These are phyloP conservation scores for Meiosimyza platycephala DNA, from an alignment of 2,888 invertebrate genomes.

Conservation along the genomic window DNA sequence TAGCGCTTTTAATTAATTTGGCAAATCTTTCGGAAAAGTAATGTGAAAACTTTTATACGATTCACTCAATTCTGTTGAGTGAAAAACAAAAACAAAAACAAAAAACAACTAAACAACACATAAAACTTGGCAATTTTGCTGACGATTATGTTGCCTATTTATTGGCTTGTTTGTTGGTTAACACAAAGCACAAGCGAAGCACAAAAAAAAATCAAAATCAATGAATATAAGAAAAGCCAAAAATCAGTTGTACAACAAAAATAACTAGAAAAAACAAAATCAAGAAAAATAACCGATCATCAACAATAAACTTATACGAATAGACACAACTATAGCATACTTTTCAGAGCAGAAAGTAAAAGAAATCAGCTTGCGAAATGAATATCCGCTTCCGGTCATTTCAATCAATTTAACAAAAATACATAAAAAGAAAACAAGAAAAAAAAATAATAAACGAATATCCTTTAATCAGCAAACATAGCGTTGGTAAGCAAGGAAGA, in stretches of 20 bases:
- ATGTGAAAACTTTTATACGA: slow-evolving; percentile 10
- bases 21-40: slow-evolving; percentile 25
- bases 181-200: background rate
- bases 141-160: slow-evolving; percentile 21
- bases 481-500: background rate
- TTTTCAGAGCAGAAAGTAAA: background rate
- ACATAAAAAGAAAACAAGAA: slow-evolving; percentile 27
- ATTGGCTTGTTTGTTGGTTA: slow-evolving; percentile 17
- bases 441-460: slow-evolving; percentile 2
- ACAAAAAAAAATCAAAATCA: background rate
- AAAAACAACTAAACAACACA: background rate
- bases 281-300: background rate
- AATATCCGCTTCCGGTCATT: slow-evolving; percentile 60
- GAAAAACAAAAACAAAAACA: background rate
- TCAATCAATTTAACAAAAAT: slow-evolving; percentile 54
- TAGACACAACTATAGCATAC: background rate
- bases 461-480: slow-evolving; percentile 9
- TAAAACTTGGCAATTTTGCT: slow-evolving; percentile 1
- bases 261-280: slow-evolving; percentile 3
- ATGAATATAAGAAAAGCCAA: background rate
- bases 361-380: slow-evolving; percentile 44
- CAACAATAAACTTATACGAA: background rate
- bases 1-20: slow-evolving; percentile 22
- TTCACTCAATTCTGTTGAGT: background rate
- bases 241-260: background rate